Evolutionary conservation across 2,888 invertebrate genomes (phyloP), one percentile per base, ranked within the genome.

Genomic region (Galerucella nymphaeae): DNA sequence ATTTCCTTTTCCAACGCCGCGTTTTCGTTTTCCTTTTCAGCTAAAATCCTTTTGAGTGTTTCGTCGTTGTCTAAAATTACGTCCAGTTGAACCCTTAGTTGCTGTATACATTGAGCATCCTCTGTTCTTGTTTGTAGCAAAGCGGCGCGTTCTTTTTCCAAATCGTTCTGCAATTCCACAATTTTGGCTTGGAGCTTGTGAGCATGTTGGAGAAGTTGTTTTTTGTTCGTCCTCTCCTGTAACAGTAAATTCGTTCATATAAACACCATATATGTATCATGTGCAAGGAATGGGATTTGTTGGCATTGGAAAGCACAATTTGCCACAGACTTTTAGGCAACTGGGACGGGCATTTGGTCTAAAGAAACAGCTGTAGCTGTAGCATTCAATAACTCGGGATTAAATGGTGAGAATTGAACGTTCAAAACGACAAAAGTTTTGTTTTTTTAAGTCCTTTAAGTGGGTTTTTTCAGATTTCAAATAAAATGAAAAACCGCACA

Each of bases 101-200:
- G 90, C 80, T 91, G 89, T 76, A 93, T 91, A 83, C 92, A 89
- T 78, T 90, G 88, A 0, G 91, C 90, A 84, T 93, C 92, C 83
- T 92, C 91, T 38, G 90, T 88, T 86, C 92, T 89, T 55, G 88
- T 85, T 9, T 86, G 83, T 66, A 89, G 88, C 0, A 90, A 88
- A 55, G 89, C 88, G 59, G 89, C 88, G 79, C 90, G 89, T 80
- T 92, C 91, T 30, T 89, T 86, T 71, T 90, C 89, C 14, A 93
- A 83, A 72, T 90, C 85, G 48, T 89, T 87, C 78, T 91, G 75
- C 20, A 80, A 61, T 11, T 77, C 74, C 80, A 62, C 82, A 82
- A 75, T 84, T 84, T 83, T 86, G 62, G 85, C 84, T 71, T 86
- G 81, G 68, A 82, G 69, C 2, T 75, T 73, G 14, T 74, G 66